Evolutionary conservation across 2,113 vertebrate species (phyloP).

Genomic region (Desmodus rotundus): DNA sequence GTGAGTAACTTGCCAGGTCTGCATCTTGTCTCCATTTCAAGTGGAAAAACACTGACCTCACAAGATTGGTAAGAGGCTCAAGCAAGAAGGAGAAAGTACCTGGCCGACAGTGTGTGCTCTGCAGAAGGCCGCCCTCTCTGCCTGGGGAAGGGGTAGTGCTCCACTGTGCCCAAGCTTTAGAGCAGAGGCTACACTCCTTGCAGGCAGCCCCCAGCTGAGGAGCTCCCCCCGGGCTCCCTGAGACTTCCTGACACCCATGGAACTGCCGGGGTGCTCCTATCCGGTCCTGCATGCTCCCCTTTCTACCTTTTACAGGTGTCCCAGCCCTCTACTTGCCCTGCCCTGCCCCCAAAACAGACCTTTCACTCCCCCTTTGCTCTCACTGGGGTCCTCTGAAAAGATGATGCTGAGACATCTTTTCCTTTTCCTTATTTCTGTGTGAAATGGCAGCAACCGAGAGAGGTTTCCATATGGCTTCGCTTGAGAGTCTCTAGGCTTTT

Average conservation of each 20-base stretch:
- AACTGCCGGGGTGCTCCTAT: background rate
- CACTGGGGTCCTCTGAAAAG: background rate
- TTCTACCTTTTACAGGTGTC: background rate
- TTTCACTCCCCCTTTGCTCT: background rate
- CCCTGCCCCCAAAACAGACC: background rate
- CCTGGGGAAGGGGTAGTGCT: background rate
- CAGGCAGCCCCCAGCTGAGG: background rate
- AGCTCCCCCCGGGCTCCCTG: background rate
- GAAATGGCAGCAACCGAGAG: background rate
- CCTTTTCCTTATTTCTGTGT: background rate
- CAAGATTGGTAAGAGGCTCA: background rate
- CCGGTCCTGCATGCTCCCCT: background rate
- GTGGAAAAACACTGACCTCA: background rate
- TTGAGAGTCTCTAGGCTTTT: background rate
- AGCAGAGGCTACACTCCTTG: background rate
- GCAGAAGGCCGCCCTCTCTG: background rate
- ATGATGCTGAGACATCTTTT: background rate
- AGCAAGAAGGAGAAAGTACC: background rate
- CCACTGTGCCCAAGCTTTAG: background rate
- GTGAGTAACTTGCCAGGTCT: background rate
- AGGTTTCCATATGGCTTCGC: background rate
- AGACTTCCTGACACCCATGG: accelerated
- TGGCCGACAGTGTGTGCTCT: accelerated
- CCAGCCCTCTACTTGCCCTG: background rate
- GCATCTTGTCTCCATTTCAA: background rate